phyloP scores from a whole-genome alignment of 2,113 vertebrate species.

The Stigmatopora nigra region DNA sequence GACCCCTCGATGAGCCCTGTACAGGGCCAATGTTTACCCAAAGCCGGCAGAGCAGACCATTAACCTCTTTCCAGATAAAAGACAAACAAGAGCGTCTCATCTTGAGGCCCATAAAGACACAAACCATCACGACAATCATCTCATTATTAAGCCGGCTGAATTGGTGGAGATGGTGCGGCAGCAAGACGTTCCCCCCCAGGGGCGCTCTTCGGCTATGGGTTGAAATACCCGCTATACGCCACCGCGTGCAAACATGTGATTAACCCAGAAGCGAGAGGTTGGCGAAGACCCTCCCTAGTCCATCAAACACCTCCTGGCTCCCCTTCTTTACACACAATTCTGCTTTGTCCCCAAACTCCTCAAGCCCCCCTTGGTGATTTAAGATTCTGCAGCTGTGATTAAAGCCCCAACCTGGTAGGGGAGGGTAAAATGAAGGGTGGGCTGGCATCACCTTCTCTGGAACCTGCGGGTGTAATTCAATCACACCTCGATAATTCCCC shows the following conservation, averaged over 20 bases:
- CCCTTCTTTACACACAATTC: constrained; percentile 10
- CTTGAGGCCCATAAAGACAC: constrained; percentile 52
- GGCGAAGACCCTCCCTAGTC: constrained; percentile 12
- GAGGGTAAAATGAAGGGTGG: constrained; percentile 17
- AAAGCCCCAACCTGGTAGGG: constrained; percentile 35
- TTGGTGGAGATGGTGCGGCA: constrained; percentile 17
- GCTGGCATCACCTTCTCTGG: constrained; percentile 31
- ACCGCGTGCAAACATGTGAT: constrained; percentile 54
- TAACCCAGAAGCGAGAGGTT: constrained; percentile 38
- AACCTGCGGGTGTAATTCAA: constrained; percentile 53
- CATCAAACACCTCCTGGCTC: constrained; percentile 14
- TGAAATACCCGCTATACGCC: constrained; percentile 46
- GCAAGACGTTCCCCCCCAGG: constrained; percentile 40
- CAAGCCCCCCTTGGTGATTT: constrained; percentile 41
- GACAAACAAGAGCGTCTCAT: constrained; percentile 54
- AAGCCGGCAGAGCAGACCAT: constrained; percentile 57
- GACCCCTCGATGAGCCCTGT: constrained; percentile 59
- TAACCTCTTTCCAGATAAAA: constrained; percentile 62
- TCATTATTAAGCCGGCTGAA: constrained; percentile 49
- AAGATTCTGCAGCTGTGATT: constrained; percentile 47
- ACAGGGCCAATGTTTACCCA: constrained; percentile 62
- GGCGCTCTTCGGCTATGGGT: constrained; percentile 27
- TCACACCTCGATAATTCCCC: constrained; percentile 61
- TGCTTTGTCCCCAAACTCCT: constrained; percentile 1
- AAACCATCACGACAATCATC: constrained; percentile 58